These are phyloP conservation scores for Scytalopus superciliaris DNA, from an alignment of 2,113 vertebrate genomes.

Conservation along the genomic window DNA sequence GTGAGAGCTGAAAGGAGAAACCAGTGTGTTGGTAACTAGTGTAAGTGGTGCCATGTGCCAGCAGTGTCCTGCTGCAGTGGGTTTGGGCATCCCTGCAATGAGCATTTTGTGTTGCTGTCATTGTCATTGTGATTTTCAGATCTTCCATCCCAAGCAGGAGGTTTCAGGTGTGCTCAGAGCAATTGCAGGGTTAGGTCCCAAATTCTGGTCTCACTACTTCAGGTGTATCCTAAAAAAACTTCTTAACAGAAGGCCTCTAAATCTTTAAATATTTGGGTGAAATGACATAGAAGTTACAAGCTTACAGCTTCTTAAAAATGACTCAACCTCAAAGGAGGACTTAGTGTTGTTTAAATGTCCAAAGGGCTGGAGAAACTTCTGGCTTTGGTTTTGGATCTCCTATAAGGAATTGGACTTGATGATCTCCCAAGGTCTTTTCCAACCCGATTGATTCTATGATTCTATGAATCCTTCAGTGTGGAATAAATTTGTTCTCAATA, in stretches of 20 bases:
- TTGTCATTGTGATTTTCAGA: rapidly evolving
- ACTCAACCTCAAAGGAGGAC: not conserved
- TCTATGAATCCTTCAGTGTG: not conserved
- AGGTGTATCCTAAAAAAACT: not conserved
- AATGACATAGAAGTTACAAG: not conserved
- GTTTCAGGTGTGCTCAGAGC: not conserved
- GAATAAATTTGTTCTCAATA: not conserved
- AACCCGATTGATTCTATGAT: too few relatives aligned
- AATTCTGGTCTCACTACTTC: not conserved
- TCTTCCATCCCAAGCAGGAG: not conserved
- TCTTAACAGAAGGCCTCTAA: not conserved
- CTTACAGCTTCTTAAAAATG: not conserved
- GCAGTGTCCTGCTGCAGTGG: not conserved
- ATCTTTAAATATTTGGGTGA: not conserved
- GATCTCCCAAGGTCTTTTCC: too few relatives aligned
- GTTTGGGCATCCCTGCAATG: not conserved
- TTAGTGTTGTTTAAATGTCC: not conserved
- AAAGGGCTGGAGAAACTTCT: not conserved
- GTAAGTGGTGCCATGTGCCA: not conserved
- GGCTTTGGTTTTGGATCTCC: not conserved
- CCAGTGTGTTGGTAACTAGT: not conserved
- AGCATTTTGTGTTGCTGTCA: not conserved
- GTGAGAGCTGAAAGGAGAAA: not conserved
- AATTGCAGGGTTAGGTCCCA: not conserved
- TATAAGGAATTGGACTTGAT: too few relatives aligned